Percentiles rank a stretch among this genome's conserved stretches.
phyloP scores from a whole-genome alignment of 1,140 invertebrate genomes.

The Metaphire vulgaris region DNA sequence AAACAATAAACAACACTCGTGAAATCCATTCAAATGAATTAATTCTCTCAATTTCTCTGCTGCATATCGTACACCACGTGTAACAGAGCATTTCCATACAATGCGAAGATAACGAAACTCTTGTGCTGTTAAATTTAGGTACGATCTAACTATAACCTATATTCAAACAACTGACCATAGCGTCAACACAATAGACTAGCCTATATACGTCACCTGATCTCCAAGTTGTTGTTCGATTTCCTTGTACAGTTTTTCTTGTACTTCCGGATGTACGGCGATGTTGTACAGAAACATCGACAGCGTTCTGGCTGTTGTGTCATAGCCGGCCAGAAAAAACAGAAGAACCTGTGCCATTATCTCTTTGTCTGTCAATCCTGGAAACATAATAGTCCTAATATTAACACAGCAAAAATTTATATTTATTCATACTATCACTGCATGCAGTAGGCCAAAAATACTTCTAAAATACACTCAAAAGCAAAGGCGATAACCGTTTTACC shows the following conservation, averaged over 20 bases:
- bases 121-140: not conserved
- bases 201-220: not conserved
- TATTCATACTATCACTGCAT: not conserved
- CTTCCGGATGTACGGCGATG: constrained; percentile 55
- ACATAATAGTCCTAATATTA: no score
- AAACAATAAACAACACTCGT: no score
- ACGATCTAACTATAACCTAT: not conserved
- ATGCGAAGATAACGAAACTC: not conserved
- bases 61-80: not conserved
- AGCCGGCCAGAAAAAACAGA: constrained; percentile 61
- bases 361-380: constrained; percentile 12
- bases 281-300: constrained; percentile 55
- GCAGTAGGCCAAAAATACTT: not conserved
- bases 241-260: constrained; percentile 55
- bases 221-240: constrained; percentile 48
- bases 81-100: no score
- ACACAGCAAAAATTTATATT: no score
- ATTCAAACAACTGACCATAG: not conserved
- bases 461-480: not conserved
- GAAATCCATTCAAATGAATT: no score
- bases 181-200: not conserved
- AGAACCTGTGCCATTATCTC: constrained; percentile 61
- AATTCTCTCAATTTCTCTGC: no score
- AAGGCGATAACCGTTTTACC: not conserved
- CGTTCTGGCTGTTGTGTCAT: constrained; percentile 57